phyloP scores from a whole-genome alignment of 2,888 invertebrate genomes.

The Himalopsyche tibetana region DNA sequence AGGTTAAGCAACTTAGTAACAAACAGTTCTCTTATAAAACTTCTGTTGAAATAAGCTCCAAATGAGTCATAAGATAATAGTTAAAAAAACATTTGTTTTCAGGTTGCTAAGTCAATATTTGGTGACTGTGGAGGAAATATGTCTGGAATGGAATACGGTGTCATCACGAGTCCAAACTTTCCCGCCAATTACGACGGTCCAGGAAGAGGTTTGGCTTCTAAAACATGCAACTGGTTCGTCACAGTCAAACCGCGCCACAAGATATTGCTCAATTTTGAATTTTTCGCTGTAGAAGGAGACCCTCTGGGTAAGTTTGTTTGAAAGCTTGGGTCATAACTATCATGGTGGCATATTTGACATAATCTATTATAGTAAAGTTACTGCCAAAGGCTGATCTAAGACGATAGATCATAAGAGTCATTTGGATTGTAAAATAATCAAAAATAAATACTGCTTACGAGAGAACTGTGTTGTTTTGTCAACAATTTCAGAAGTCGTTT shows the following conservation, averaged over 20 bases:
- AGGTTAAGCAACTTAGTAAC: too few species aligned
- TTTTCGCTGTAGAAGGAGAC: constrained; percentile 96
- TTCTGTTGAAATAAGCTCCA: too few species aligned
- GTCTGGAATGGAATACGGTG: constrained; percentile 88
- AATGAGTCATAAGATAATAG: neutral
- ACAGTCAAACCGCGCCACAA: constrained; percentile 90
- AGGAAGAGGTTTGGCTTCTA: constrained; percentile 85
- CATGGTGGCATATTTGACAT: neutral
- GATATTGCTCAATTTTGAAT: constrained; percentile 93
- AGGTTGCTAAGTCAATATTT: constrained; percentile 89
- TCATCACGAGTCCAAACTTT: constrained; percentile 92
- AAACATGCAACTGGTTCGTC: constrained; percentile 98
- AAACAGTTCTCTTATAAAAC: too few species aligned
- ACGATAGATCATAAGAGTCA: too few species aligned
- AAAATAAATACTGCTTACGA: too few species aligned
- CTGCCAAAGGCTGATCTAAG: too few species aligned
- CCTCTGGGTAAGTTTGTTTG: constrained; percentile 81
- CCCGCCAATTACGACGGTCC: constrained; percentile 94
- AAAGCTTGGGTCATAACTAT: neutral
- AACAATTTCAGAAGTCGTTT: too few species aligned
- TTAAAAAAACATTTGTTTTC: constrained; percentile 47
- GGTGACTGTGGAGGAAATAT: constrained; percentile 96
- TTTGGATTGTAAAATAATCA: too few species aligned
- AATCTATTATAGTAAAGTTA: neutral
- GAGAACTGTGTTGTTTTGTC: too few species aligned